Base-by-base conservation (phyloP, 2,113 vertebrate species). In the Leiothrix lutea region DNA sequence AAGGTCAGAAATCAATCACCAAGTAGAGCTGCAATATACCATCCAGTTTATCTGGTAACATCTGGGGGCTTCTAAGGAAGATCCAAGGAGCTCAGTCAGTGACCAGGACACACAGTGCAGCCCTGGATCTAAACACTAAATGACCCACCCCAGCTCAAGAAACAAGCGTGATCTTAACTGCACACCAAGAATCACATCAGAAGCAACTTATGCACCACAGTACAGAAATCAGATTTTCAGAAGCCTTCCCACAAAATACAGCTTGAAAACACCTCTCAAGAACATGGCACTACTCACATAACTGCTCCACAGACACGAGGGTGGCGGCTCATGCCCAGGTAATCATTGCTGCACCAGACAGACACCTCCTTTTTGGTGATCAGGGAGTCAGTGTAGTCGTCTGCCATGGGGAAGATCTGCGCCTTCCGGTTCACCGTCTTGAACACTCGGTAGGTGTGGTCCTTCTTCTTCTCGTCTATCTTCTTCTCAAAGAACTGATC, bases 261-360 rank as follows among this genome's bases (percentile, higher is more conserved):
- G 25, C 53, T 53, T 69, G n/a, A 33, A 78, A 57, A 33, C 8
- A 2, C 13, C 69, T 54, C 47, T 51, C 50, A 78, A 22, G 29
- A 51, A 5, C 3, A 42, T 0, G 2, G 66, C 40, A 75, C 38
- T 78, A 98, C 99, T 99, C 94, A 99, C 99, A 98, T 98, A 28
- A 99, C 99, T 2, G 99, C 97, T 71, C 98, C 98, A 40, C 98
- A 98, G 28, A 99, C 99, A 6, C 98, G 98, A 7, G 99, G 99
- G 90, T 99, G 99, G 33, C 99, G 98, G 95, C 99, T 99, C 99
- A 99, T 99, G 53, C 99, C 99, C 60, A 99, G 98, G 95, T 99
- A 99, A 89, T 99, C 99, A 1, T 99, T 99, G 98, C 99, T 99
- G 97, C 99, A 99, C 99, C 99, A 99, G 5, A 99, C 99, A 0